Evolutionary conservation across 2,888 invertebrate species (phyloP), one percentile per base, ranked within the genome.

Genomic region (Chromoteleia sp.): DNA sequence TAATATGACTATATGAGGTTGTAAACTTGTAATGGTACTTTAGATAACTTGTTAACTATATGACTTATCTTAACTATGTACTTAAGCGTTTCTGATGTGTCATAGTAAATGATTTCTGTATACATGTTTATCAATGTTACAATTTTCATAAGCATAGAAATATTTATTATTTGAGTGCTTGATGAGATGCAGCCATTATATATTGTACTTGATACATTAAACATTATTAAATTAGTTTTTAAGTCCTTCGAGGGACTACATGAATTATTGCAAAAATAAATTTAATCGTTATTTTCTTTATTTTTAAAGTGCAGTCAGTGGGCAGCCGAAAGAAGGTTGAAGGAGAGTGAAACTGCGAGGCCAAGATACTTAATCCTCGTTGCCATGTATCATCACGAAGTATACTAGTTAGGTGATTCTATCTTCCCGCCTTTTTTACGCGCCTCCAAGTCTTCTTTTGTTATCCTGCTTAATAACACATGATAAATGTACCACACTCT

Each of bases 401-500:
- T 87, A 88, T 88, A 89, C 89, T 89, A 89, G 89, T 90, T 90
- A 89, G 88, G 85, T 88, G 90, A 90, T 89, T 91, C 89, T 90
- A 90, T 90, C 90, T 91, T 85, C 85, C 88, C 87, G 86, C 87
- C 87, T 88, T 89, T 88, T 88, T 88, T 88, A 88, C 88, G 84
- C 88, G 86, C 87, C 87, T 85, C 86, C 83, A 76, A 85, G 85
- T 87, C 84, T 86, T 85, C 88, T 89, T 90, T 91, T 91, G 90
- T 91, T 90, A 86, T 87, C 88, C 89, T 89, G 89, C 89, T 91
- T 90, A 91, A 91, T 91, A 91, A 91, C 90, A 89, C 87, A 89
- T 90, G 91, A 91, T 91, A 89, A 91, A 91, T 91, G 89, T 89
- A 89, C 84, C 86, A 80, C 81, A 83, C 82, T 83, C 77, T 70